Percentiles rank a stretch among this genome's conserved stretches.
Evolutionary conservation across 2,113 vertebrate genomes (phyloP).

Genomic region (Taurulus bubalis): DNA sequence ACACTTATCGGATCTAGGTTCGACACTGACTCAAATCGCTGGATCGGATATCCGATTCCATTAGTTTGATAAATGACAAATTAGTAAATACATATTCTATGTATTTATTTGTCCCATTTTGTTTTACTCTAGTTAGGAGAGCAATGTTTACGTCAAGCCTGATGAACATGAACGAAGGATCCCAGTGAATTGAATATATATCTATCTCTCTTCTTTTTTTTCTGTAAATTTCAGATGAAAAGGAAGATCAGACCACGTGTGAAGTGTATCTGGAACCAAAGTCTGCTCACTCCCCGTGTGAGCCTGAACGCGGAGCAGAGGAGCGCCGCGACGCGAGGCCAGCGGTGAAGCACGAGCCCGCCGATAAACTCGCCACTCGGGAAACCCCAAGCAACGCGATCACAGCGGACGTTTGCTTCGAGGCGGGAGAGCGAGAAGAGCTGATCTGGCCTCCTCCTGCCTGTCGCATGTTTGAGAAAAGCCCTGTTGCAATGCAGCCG

Average conservation of each 20-base stretch:
- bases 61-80: no score
- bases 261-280: constrained; percentile 1
- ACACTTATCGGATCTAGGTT: no score
- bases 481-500: constrained; percentile 33
- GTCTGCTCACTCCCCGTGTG: not conserved
- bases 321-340: constrained; percentile 8
- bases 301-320: not conserved
- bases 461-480: constrained; percentile 43
- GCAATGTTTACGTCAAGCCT: no score
- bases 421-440: constrained; percentile 14
- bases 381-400: not conserved
- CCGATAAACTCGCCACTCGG: not conserved
- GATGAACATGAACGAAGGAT: no score
- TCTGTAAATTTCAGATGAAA: constrained; percentile 38
- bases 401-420: constrained; percentile 15
- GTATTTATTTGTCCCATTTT: no score
- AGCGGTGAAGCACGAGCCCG: constrained; percentile 57
- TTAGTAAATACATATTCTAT: no score
- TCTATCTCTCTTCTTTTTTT: no score
- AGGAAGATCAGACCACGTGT: not conserved
- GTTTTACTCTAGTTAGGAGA: no score
- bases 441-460: constrained; percentile 43
- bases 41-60: no score
- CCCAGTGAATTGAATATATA: no score
- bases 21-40: no score